phyloP scores from a whole-genome alignment of 2,888 invertebrate genomes.

The Thysanoteuthis rhombus region DNA sequence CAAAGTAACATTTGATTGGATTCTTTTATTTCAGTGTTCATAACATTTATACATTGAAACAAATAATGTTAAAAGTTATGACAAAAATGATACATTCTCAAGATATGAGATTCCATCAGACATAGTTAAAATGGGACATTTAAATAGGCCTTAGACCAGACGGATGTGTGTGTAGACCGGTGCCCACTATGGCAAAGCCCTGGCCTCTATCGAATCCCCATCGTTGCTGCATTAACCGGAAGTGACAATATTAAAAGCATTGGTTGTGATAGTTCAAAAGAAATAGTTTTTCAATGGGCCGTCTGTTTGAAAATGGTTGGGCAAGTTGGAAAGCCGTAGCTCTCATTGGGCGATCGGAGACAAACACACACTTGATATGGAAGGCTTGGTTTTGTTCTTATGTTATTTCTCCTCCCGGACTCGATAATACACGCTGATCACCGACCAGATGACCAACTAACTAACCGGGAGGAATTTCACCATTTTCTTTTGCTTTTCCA shows the following conservation, averaged over 20 bases:
- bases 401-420: background rate
- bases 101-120: constrained; percentile 12
- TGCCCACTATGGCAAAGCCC: background rate
- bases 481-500: background rate
- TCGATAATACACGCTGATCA: background rate
- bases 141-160: background rate
- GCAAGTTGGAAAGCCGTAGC: background rate
- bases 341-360: background rate
- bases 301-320: background rate
- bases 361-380: background rate
- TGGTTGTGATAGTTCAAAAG: background rate
- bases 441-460: background rate
- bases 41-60: constrained; percentile 12
- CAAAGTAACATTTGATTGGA: background rate
- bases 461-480: background rate
- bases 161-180: background rate
- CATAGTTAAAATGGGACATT: background rate
- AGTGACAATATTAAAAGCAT: background rate
- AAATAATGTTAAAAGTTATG: background rate
- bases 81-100: background rate
- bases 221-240: background rate
- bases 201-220: background rate
- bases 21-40: background rate
- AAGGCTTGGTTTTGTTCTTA: background rate
- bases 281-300: no score